Evolutionary conservation across 2,888 invertebrate species (phyloP).

Genomic region (Drosophila imparisetae): DNA sequence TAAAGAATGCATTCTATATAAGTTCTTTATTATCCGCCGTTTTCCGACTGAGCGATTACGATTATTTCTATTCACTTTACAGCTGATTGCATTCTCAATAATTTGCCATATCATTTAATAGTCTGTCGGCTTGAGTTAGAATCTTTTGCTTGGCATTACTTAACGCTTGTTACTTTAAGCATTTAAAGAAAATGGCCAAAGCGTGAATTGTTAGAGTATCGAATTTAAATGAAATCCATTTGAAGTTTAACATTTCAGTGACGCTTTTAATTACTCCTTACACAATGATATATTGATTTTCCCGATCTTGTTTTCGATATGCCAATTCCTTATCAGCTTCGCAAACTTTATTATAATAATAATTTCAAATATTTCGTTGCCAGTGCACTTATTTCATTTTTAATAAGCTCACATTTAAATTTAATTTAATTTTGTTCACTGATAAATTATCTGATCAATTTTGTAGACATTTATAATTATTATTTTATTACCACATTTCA

Average conservation of each 20-base stretch:
- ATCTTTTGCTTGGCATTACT: background rate
- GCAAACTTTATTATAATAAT: background rate
- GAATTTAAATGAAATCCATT: background rate
- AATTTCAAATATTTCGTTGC: background rate
- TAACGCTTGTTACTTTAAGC: background rate
- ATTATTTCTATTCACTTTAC: constrained; percentile 47
- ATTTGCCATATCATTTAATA: constrained; percentile 27
- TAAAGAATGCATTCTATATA: constrained; percentile 32
- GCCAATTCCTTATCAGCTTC: background rate
- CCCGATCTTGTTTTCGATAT: background rate
- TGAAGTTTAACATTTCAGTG: background rate
- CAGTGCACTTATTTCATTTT: background rate
- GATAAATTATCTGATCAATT: constrained; percentile 1
- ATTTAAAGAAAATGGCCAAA: background rate
- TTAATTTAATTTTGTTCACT: constrained; percentile 1
- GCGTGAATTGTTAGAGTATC: background rate
- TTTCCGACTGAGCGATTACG: constrained; percentile 53
- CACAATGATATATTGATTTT: background rate
- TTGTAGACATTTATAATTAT: constrained; percentile 2
- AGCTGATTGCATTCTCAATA: constrained; percentile 60
- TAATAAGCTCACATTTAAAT: constrained; percentile 6
- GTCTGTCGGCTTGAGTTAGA: constrained; percentile 9
- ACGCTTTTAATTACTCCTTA: background rate
- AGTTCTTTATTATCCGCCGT: constrained; percentile 24
- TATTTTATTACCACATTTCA: constrained; percentile 46